Base-by-base conservation (phyloP, 1,140 invertebrate species). In the Micrasema longulum region DNA sequence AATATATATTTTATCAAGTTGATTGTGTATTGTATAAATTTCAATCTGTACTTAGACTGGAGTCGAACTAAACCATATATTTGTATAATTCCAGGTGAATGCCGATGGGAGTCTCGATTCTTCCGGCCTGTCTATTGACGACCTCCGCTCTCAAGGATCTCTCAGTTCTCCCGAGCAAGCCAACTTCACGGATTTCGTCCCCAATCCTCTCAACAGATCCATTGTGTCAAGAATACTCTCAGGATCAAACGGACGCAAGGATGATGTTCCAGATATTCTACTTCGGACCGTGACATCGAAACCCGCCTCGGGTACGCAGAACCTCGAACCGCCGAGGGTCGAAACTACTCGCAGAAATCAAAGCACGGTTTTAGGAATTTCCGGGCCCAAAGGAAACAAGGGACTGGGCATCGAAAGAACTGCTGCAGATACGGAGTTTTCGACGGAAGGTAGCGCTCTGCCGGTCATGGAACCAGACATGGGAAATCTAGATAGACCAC, bases 211-310 rank as follows among this genome's bases (percentile, higher is more conserved):
- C 85, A 92, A 80, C 86, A 89, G 85, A 80, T 87, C 91, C 0
- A 92, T 91, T 65, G 93, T 95, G 69, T 91, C 91, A 0, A 85
- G 93, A 50, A 94, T 95, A 75, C 82, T 95, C 0, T 92, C 90
- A 7, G 92, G 93, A 0, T 93, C 92, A 41, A 93, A 92, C 78
- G 93, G 93, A 0, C 83, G 91, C 5, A 93, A 92, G 74, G 90
- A 93, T 69, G 91, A 93, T 71, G 91, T 93, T 45, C 90, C 92
- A 0, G 91, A 92, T 62, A 89, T 92, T 12, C 79, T 93, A 0
- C 79, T 92, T 9, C 84, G 90, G 48, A 90, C 91, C 0, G 86
- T 92, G 7, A 89, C 91, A 0, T 89, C 89, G 2, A 90, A 89
- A 70, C 86, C 85, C 10, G 84, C 86, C 47, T 16, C 50, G 12